Evolutionary conservation across 2,797 vertebrate genomes (phyloP), one percentile per base, ranked within the genome.

Genomic region (Ispidina lecontei): DNA sequence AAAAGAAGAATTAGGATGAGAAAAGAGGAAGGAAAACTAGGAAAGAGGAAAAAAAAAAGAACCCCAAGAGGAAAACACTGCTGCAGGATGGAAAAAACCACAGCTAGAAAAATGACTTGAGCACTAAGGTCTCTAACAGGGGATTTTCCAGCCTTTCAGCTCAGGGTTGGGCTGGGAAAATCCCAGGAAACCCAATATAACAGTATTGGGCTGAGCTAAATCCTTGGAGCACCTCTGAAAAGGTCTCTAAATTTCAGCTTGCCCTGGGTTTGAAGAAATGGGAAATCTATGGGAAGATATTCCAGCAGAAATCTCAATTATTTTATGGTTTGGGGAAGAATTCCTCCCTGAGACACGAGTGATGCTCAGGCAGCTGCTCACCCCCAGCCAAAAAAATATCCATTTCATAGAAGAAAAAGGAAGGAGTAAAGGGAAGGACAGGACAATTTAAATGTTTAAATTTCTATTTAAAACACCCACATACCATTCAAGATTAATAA

Each of bases 11-110:
- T 49, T 58, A 10, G 2, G 26, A 5, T 20, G 55, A 23, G 29
- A 43, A 74, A 92, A 70, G 44, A 49, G 72, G 72, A 94, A 63
- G 31, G n/a, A 69, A n/a, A 46, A 56, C 55, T 21, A 35, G 37
- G 14, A 37, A 37, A 37, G 37, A 37, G 4, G 22, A 7, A 7
- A 14, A 54, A 39, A 64, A n/a, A 17, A 59, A 67, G 43, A 65
- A 58, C 8, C 75, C 41, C 54, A 9, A 18, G 54, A 93, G 69
- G 49, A 64, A 90, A 87, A 83, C 0, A 17, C 79, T 79, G 88
- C 67, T 70, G 62, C 35, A 51, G 17, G 62, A 33, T 55, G 46
- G 60, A 56, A 75, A 55, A 89, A 47, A 22, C 46, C 29, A 19
- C 9, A 54, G 86, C 56, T 6, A 52, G 49, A 64, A 59, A 60